Base-by-base conservation (phyloP, 2,888 invertebrate genomes). In the Malthinus seriepunctatus region DNA sequence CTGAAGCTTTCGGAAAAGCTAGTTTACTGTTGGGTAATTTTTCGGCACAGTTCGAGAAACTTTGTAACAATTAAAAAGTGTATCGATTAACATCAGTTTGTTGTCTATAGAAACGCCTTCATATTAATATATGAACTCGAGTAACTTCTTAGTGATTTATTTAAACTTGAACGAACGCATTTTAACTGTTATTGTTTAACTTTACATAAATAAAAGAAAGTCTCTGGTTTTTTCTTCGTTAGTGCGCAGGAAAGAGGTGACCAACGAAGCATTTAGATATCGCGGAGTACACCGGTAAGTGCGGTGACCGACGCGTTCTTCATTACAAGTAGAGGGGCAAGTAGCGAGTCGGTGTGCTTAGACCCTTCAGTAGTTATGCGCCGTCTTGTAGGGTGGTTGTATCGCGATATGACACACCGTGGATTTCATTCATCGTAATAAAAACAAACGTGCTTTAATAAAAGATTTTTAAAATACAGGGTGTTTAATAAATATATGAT, bases 281-380 rank as follows among this genome's bases (percentile, higher is more conserved):
- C 58, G 48, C 56, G 55, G 55, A 61, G 63, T 51, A 49, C 49
- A 60, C 60, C 59, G 66, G 61, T 57, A 54, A 63, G 66, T 64
- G 67, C 64, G 65, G 56, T 63, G 67, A 62, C 64, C 65, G 65
- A 59, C 60, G 56, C 57, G 58, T 60, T 54, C 59, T 54, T 53
- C 56, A 45, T 33, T 50, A 46, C 51, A 54, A 51, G 57, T 51
- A 54, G 61, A 54, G 61, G 62, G 62, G 67, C 60, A 55, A 49
- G 51, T 51, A 56, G 60, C 60, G 57, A 57, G 63, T 56, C 51
- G 39, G 15, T 57, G 62, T 50, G 60, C 62, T 56, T 50, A 55
- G 63, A 58, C 59, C 65, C 59, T 65, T 56, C 66, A 67, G 60
- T 45, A 67, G 59, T 67, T 63, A 54, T 63, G 63, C 66, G 65